Base-by-base conservation (phyloP, 2,888 invertebrate genomes). In the Nymphalis polychloros region DNA sequence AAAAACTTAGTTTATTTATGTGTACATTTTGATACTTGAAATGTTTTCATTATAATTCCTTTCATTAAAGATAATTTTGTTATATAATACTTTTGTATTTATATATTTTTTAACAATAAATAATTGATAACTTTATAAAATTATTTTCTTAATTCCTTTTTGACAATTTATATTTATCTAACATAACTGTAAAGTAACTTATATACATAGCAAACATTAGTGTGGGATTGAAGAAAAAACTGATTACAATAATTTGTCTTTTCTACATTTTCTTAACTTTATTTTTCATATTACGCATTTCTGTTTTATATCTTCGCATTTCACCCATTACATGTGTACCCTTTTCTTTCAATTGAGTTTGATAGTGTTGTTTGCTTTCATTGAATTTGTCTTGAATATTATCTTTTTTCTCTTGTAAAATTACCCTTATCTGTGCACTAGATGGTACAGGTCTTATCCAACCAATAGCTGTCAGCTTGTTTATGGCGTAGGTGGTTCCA, bases 401-500 rank as follows among this genome's bases (percentile, higher is more conserved):
- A 46, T 93, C 94, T 79, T 94, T 94, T 73, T 92, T 93, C 76
- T 94, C 94, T 76, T 93, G 89, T 72, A 94, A 89, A 87, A 95
- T 94, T 80, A 94, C 94, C 80, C 94, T 94, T 13, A 95, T 86
- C 74, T 94, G 84, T 76, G 94, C 94, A 65, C 90, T 91, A 27
- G 94, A 95, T 20, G 96, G 96, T 47, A 97, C 95, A n/a, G 97
- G 97, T 83, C 95, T 96, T 70, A 98, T 96, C 84, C 96, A 95
- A 62, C 98, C 98, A 83, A 95, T 93, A 77, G 94, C 94, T 76
- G 95, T 95, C 74, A 98, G 92, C 80, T 95, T 96, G 78, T 94
- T 97, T 68, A 98, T 98, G 8, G 96, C 95, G 81, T 96, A 86
- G 20, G 98, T 98, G 23, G 98, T 98, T 59, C 97, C 97, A 76